Evolutionary conservation across 1,140 invertebrate genomes (phyloP).

Genomic region (Arion vulgaris): DNA sequence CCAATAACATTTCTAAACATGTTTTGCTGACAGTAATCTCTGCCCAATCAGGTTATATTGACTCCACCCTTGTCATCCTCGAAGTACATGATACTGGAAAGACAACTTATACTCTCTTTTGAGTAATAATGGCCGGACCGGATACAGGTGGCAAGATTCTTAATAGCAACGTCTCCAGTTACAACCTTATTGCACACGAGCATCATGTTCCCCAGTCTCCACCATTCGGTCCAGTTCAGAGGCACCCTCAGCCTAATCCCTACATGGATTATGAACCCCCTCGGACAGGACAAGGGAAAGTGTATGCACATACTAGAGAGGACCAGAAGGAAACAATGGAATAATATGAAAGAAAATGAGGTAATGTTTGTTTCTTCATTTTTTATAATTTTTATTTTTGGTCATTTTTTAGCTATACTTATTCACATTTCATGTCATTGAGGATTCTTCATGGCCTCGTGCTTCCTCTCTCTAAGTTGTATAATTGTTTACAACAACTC

Average conservation of each 20-base stretch:
- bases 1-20: too few species aligned
- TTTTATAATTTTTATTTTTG: too few species aligned
- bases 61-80: too few species aligned
- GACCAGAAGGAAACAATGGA: background rate
- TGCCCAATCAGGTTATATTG: too few species aligned
- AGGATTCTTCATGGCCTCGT: background rate
- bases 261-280: background rate
- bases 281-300: background rate
- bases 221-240: background rate
- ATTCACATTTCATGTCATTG: background rate
- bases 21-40: too few species aligned
- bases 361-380: background rate
- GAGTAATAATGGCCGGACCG: background rate
- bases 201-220: slow-evolving; percentile 25
- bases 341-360: background rate
- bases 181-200: slow-evolving; percentile 27
- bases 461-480: too few species aligned
- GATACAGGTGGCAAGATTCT: background rate
- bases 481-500: too few species aligned
- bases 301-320: background rate
- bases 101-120: too few species aligned
- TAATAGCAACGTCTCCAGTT: slow-evolving; percentile 14
- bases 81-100: too few species aligned
- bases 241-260: background rate
- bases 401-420: too few species aligned